A percentile compares a stretch with the other conserved stretches of the same genome.
These are phyloP conservation scores for Tenthredo notha DNA, from an alignment of 2,888 invertebrate species.

Conservation along the genomic window DNA sequence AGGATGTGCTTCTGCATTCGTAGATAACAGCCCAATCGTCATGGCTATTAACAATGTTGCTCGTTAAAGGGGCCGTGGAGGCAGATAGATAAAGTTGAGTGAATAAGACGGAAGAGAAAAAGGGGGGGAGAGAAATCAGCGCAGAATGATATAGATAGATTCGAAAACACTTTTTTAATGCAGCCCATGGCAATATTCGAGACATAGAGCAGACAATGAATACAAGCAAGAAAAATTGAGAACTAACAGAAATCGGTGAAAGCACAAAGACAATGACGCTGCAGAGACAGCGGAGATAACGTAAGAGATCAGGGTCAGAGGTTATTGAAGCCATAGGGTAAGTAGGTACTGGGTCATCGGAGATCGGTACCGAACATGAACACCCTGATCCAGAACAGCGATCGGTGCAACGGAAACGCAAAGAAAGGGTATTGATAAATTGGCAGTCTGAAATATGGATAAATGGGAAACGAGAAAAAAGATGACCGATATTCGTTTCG, in stretches of 20 bases:
- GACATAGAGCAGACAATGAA: too few relatives aligned
- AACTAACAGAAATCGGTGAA: too few relatives aligned
- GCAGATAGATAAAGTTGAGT: not conserved
- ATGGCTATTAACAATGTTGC: not conserved
- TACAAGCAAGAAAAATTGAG: too few relatives aligned
- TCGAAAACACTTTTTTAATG: too few relatives aligned
- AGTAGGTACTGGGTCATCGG: not conserved
- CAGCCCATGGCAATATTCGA: too few relatives aligned
- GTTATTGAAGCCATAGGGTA: not conserved
- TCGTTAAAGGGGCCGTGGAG: not conserved
- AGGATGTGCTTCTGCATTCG: not conserved
- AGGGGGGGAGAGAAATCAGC: not conserved
- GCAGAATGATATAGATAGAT: not conserved
- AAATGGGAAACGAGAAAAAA: not conserved
- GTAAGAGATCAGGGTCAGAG: not conserved
- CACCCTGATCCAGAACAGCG: not conserved
- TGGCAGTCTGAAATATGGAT: not conserved
- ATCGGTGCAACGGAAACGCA: not conserved
- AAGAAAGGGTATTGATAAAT: not conserved
- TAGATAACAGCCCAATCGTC: slow-evolving; percentile 26
- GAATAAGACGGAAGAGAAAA: not conserved
- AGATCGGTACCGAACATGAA: not conserved
- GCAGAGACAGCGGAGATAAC: not conserved
- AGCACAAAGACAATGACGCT: too few relatives aligned
- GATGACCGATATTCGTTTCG: not conserved